These are phyloP conservation scores for Yponomeuta evonymella DNA, from an alignment of 2,888 invertebrate species.

Conservation along the genomic window DNA sequence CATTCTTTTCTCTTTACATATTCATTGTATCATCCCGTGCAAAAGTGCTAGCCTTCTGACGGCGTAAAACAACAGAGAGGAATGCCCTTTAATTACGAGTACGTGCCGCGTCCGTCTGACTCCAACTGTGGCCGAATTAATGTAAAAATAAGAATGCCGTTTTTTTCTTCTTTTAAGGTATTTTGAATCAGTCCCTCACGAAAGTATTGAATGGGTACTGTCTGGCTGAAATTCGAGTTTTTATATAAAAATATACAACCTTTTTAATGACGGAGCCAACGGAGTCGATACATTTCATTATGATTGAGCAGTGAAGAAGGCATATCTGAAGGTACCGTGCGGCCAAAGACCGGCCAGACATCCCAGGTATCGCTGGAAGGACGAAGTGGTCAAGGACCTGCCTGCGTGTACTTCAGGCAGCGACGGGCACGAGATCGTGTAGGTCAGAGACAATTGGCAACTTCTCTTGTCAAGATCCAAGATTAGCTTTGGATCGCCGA, in stretches of 20 bases:
- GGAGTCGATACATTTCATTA: too few relatives aligned
- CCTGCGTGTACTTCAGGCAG: too few relatives aligned
- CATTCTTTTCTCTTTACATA: slow-evolving; percentile 1
- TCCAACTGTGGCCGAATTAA: not conserved
- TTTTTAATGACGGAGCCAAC: not conserved
- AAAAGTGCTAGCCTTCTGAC: slow-evolving; percentile 1
- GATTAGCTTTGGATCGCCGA: too few relatives aligned
- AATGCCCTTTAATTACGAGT: slow-evolving; percentile 13
- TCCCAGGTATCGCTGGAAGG: too few relatives aligned
- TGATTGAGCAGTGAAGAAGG: too few relatives aligned
- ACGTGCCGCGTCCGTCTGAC: slow-evolving; percentile 11
- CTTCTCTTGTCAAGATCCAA: too few relatives aligned
- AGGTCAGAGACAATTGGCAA: too few relatives aligned
- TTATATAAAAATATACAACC: not conserved
- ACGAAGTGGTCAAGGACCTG: too few relatives aligned
- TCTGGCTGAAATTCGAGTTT: not conserved
- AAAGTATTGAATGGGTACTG: not conserved
- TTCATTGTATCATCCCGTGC: slow-evolving; percentile 2
- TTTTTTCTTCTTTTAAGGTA: not conserved
- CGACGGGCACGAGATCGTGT: too few relatives aligned
- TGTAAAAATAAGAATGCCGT: not conserved
- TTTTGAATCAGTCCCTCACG: not conserved
- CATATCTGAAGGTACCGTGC: too few relatives aligned
- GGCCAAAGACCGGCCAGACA: too few relatives aligned
- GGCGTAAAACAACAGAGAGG: slow-evolving; percentile 9